Evolutionary conservation across 2,888 invertebrate genomes (phyloP).

Genomic region (Ernsta delagoae): DNA sequence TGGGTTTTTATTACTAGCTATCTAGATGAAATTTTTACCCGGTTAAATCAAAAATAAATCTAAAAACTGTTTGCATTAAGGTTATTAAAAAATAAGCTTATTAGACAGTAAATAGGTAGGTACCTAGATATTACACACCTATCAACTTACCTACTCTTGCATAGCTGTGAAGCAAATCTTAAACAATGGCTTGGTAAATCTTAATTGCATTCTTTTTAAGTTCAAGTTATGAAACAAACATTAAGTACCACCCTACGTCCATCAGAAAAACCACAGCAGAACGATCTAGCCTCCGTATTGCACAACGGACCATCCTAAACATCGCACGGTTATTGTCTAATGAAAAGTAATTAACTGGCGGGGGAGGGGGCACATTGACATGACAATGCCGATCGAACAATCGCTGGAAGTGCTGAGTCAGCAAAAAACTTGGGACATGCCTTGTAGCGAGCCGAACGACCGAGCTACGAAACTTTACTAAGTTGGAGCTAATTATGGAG

Average conservation of each 20-base stretch:
- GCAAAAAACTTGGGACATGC: slow-evolving; percentile 68
- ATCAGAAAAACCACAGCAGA: slow-evolving; percentile 17
- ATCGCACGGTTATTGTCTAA: slow-evolving; percentile 73
- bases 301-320: slow-evolving; percentile 44
- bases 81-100: too few species aligned
- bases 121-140: too few species aligned
- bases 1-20: too few species aligned
- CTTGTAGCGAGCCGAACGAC: slow-evolving; percentile 62
- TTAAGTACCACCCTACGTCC: neutral
- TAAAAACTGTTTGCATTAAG: too few species aligned
- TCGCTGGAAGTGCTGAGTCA: slow-evolving; percentile 80
- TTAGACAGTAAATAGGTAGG: too few species aligned
- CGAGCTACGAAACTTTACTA: slow-evolving; percentile 41
- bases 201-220: neutral
- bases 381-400: slow-evolving; percentile 81
- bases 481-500: neutral
- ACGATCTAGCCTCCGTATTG: slow-evolving; percentile 25
- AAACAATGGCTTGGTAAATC: neutral
- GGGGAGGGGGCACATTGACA: slow-evolving; percentile 61
- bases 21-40: too few species aligned
- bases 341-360: slow-evolving; percentile 82
- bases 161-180: too few species aligned
- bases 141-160: too few species aligned
- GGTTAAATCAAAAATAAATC: too few species aligned
- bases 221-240: slow-evolving; percentile 4